These are phyloP conservation scores for Camarhynchus parvulus DNA, from an alignment of 2,113 vertebrate genomes.

Conservation along the genomic window DNA sequence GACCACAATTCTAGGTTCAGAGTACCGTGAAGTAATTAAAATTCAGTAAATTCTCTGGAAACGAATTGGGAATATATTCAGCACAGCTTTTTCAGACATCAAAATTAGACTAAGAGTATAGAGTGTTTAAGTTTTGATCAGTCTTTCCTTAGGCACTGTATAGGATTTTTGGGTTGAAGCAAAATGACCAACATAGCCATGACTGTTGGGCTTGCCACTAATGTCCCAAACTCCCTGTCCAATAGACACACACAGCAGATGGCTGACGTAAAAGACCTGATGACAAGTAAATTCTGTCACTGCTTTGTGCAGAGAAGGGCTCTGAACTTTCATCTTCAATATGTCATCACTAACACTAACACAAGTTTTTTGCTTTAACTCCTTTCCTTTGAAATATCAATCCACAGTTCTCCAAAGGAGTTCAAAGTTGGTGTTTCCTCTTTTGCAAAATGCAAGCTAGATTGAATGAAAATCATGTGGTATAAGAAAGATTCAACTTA, in stretches of 20 bases:
- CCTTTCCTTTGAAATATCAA: constrained; percentile 4
- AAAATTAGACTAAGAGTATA: background rate
- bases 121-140: background rate
- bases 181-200: background rate
- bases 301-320: background rate
- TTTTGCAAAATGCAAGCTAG: background rate
- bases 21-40: background rate
- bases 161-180: background rate
- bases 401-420: background rate
- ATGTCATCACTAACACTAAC: background rate
- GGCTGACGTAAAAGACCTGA: background rate
- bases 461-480: background rate
- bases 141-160: background rate
- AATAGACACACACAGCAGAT: background rate
- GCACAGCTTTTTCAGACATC: background rate
- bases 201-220: background rate
- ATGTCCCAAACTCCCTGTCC: background rate
- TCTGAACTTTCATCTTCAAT: background rate
- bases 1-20: background rate
- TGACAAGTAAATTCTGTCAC: background rate
- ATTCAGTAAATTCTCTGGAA: background rate
- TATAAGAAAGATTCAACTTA: background rate
- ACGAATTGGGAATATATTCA: background rate
- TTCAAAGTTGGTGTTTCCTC: background rate
- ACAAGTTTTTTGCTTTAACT: background rate